Evolutionary conservation across 2,797 vertebrate species (phyloP).

Genomic region (Pseudochirops corinnae): DNA sequence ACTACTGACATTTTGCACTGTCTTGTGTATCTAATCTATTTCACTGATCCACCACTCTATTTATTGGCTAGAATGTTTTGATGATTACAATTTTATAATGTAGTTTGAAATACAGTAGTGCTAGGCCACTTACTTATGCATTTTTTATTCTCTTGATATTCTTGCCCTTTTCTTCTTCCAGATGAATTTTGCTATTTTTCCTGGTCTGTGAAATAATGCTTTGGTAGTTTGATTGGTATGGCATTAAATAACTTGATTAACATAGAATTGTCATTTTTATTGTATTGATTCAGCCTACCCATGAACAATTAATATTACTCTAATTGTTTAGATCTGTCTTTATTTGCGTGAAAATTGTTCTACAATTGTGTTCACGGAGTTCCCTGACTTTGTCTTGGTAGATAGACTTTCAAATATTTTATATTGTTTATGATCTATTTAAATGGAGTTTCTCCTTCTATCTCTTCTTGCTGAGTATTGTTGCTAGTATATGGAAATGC

Average conservation of each 20-base stretch:
- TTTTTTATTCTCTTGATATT: background rate
- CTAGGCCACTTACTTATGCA: background rate
- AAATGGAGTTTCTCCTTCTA: background rate
- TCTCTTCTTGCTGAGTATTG: background rate
- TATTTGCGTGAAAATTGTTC: background rate
- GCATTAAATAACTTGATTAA: background rate
- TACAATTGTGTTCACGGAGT: background rate
- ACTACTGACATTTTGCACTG: background rate
- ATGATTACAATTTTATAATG: background rate
- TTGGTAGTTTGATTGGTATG: background rate
- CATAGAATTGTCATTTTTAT: background rate
- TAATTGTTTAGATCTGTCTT: background rate
- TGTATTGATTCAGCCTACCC: background rate
- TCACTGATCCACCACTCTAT: background rate
- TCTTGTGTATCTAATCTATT: background rate
- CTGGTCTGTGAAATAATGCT: background rate
- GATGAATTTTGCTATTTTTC: background rate
- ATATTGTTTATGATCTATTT: background rate
- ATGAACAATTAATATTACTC: background rate
- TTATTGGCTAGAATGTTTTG: background rate
- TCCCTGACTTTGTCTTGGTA: background rate
- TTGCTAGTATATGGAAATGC: background rate
- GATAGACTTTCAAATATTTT: background rate
- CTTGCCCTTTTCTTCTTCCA: background rate
- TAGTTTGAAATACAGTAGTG: background rate